Base-by-base conservation (phyloP, 2,888 invertebrate species). In the Folsomia manolachei region DNA sequence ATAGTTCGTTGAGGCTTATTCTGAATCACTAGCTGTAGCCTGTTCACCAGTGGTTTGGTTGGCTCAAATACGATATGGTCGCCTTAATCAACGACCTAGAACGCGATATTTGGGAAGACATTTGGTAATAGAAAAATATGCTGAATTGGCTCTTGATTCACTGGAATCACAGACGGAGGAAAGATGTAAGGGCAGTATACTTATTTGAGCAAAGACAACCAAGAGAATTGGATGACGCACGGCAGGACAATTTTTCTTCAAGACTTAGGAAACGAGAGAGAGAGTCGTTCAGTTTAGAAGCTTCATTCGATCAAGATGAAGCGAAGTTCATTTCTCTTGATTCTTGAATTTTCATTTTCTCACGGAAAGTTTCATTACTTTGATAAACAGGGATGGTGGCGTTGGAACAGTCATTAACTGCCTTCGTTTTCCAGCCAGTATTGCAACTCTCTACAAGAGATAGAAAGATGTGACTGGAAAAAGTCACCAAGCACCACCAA, bases 91-190 rank as follows among this genome's bases (percentile, higher is more conserved):
- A 25, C 62, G 24, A 62, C 21, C 24, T 21, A 62, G 24, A 62
- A 62, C 62, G 14, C 14, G 62, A 62, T 62, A 11, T 9, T 23
- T 62, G 19, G 62, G 62, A 23, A 14, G 62, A 62, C 62, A 24
- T 62, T 64, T 27, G n/a, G 65, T 66, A 52, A 66, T 66, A 66
- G 65, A 66, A 66, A 66, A 66, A 66, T 66, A 66, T 66, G 65
- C 65, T 66, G 65, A 66, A 66, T n/a, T 14, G 24, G 52, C 65
- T 21, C 9, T 51, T 14, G 23, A 39, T 1, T 51, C 19, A n/a
- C n/a, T n/a, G n/a, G n/a, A n/a, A n/a, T n/a, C n/a, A n/a, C n/a
- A n/a, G n/a, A n/a, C n/a, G n/a, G n/a, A n/a, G n/a, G n/a, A n/a
- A n/a, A n/a, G n/a, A n/a, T n/a, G n/a, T n/a, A n/a, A n/a, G n/a